Percentiles rank a stretch among this genome's conserved stretches.
Evolutionary conservation across 2,113 vertebrate genomes (phyloP).

Genomic region (Atherinomorus stipes): DNA sequence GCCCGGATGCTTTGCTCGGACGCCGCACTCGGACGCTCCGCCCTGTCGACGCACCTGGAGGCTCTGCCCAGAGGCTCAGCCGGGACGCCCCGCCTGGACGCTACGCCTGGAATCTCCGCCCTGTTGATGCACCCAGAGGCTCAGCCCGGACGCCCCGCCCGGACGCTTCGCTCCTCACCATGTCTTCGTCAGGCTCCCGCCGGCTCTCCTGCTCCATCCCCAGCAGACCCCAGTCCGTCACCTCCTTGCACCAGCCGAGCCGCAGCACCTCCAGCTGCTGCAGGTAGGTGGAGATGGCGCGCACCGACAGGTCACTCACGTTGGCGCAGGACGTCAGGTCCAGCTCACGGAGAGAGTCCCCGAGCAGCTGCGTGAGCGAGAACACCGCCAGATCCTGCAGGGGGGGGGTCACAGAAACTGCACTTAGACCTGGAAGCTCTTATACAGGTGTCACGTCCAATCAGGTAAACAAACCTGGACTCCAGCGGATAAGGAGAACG

Average conservation of each 20-base stretch:
- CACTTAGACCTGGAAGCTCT: no score
- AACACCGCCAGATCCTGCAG: slow-evolving; percentile 82
- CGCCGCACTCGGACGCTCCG: no score
- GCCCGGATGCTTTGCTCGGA: no score
- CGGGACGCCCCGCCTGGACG: no score
- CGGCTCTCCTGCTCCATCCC: slow-evolving; percentile 75
- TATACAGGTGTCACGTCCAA: no score
- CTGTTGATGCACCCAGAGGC: no score
- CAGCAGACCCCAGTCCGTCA: slow-evolving; percentile 87
- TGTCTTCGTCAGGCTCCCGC: slow-evolving; percentile 45
- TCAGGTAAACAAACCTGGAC: no score
- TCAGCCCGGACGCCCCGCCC: no score
- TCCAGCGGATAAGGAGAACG: no score
- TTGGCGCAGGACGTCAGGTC: slow-evolving; percentile 86
- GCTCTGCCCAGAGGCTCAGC: no score
- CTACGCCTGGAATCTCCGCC: no score
- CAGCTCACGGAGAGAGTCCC: slow-evolving; percentile 77
- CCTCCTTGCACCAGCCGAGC: slow-evolving; percentile 86
- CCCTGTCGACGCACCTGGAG: no score
- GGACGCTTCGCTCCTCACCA: slow-evolving; percentile 64
- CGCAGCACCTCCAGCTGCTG: slow-evolving; percentile 81
- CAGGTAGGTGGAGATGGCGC: slow-evolving; percentile 81
- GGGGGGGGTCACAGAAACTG: neutral
- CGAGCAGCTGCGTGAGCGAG: slow-evolving; percentile 76
- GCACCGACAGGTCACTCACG: slow-evolving; percentile 83